Base-by-base conservation (phyloP, 2,797 vertebrate species). In the Dryobates pubescens region DNA sequence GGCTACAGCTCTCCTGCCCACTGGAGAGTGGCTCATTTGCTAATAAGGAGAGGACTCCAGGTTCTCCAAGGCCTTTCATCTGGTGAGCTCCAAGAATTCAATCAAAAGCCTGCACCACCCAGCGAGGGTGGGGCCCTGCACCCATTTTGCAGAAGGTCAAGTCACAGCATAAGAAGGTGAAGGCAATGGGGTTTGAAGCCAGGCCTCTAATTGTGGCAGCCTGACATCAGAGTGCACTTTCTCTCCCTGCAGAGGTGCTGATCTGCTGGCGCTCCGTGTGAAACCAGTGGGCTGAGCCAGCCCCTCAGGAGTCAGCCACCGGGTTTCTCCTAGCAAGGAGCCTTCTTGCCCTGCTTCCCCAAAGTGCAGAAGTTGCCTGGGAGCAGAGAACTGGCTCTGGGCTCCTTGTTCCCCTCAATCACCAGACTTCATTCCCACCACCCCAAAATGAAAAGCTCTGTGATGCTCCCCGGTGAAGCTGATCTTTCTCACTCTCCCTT, bases 21-120 rank as follows among this genome's bases (percentile, higher is more conserved):
- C 17, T 10, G 34, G 70, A 71, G 82, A 67, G 27, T 72, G 76
- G 71, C 89, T 70, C 88, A 57, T 38, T 0, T 0, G 38, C 7
- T 85, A 64, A 80, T 68, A 69, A 87, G 69, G 62, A 84, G 74
- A 94, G 80, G 43, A 84, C 87, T 93, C 38, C 0, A 5, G 56
- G 57, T 70, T 92, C 91, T 68, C n/a, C 71, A 20, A 61, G 68
- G 79, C 68, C 76, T 95, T 92, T 96, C 92, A 95, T 94, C 67
- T 86, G 84, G 92, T 57, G 83, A 88, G 90, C 92, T 79, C 88
- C 77, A 67, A 47, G 81, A 34, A 78, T 63, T 92, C 82, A 56
- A 89, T 88, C 92, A 76, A 86, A 82, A 81, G 43, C 78, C 58
- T 75, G 74, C 83, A 78, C 22, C 92, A 62, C 72, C 87, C 92